Base-by-base conservation (phyloP, 1,140 invertebrate species). In the Lepidurus packardi region DNA sequence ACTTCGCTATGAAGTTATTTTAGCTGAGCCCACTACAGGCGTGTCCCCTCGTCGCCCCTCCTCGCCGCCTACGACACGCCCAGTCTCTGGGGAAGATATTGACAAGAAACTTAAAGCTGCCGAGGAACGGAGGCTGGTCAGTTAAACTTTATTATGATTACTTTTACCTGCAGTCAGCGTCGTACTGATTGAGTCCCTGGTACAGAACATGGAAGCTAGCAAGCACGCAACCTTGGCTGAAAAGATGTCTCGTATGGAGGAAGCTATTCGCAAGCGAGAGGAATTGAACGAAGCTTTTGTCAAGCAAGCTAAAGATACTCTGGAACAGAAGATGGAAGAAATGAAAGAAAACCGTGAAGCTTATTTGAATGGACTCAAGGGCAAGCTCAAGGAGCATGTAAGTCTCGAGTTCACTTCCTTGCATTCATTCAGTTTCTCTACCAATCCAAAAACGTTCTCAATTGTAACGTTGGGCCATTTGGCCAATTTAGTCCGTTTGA, bases 1-100 rank as follows among this genome's bases (percentile, higher is more conserved):
- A 43, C 85, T 97, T 73, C 92, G 93, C 82, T 98, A 95, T 87
- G 95, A 98, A 86, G 93, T 97, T 82, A 96, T 97, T 82, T 86
- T 97, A 81, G 93, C 93, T 73, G 93, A 96, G 82, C 93, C 95
- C 21, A 88, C 89, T 45, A 81, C 81, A 10, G 84, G 85, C 45
- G 83, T 84, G 13, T 87, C 87, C 76, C 87, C 88, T 43, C 92
- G 91, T 83, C 88, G 90, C 80, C 87, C 90, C 10, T 86, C 89
- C 25, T 90, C 90, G 4, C 90, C 91, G 11, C 85, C 84, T 7
- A 84, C 86, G 1, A 84, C 85, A 75, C 43, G 78, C 1, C 79
- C 80, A 73, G 87, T 92, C 13, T 92, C 92, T 25, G 91, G 90
- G 5, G 91, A 94, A 83, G 91, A 94, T 82, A 96, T 97, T 82